These are phyloP conservation scores for Neoitamus cyanurus DNA, from an alignment of 2,888 invertebrate species.

Conservation along the genomic window DNA sequence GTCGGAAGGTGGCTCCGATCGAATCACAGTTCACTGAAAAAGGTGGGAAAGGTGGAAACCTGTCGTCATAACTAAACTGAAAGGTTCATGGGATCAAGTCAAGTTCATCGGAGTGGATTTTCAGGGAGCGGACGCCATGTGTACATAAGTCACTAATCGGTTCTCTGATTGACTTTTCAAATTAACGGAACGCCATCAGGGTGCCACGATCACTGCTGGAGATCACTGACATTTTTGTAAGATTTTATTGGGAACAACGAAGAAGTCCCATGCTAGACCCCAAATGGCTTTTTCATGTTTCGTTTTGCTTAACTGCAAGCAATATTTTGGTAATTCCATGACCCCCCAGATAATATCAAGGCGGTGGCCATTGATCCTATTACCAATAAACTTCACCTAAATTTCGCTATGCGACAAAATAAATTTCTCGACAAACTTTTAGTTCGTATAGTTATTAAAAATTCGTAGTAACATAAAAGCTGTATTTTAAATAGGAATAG, in stretches of 20 bases:
- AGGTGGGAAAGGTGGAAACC: conserved; percentile 20
- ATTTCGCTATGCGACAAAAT: no score
- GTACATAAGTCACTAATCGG: not conserved
- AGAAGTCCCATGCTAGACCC: not conserved
- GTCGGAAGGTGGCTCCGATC: conserved; percentile 8
- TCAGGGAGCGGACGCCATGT: not conserved
- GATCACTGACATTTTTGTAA: not conserved
- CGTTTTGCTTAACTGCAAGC: not conserved
- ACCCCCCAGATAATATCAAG: not conserved
- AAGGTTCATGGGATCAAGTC: not conserved
- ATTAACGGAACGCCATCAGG: not conserved
- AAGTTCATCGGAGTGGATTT: not conserved
- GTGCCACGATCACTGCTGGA: not conserved
- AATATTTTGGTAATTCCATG: not conserved
- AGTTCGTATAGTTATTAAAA: no score
- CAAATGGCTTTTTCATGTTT: not conserved
- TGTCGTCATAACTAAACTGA: conserved; percentile 7
- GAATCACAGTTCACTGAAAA: conserved; percentile 4
- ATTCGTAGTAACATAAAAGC: no score
- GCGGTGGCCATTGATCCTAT: no score
- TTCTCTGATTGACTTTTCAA: not conserved
- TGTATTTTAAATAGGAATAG: no score
- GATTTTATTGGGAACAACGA: not conserved
- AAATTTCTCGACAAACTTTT: no score
- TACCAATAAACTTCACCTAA: no score